A percentile compares a stretch with the other conserved stretches of the same genome.
Evolutionary conservation across 2,797 vertebrate genomes (phyloP).

Genomic region (Enteromius treurensis): DNA sequence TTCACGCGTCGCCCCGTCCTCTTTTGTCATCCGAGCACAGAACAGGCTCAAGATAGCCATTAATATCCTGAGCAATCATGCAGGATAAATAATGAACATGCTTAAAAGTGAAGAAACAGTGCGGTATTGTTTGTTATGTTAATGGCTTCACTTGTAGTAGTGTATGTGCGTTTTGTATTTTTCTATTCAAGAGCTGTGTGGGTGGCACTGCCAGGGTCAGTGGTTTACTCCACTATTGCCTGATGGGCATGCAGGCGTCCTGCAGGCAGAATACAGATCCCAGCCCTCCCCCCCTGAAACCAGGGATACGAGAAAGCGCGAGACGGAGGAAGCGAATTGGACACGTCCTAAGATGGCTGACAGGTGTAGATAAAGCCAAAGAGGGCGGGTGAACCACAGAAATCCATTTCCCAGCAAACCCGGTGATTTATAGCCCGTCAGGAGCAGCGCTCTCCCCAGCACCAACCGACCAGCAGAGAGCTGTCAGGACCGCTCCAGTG

Average conservation of each 20-base stretch:
- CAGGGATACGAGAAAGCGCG: slow-evolving; percentile 19
- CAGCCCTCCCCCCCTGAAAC: not conserved
- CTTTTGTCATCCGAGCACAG: slow-evolving; percentile 52
- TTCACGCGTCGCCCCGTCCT: slow-evolving; percentile 22
- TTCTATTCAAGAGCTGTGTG: slow-evolving; percentile 27
- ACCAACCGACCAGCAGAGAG: slow-evolving; percentile 22
- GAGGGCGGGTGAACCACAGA: slow-evolving; percentile 44
- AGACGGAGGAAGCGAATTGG: slow-evolving; percentile 36
- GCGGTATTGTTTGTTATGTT: slow-evolving; percentile 55
- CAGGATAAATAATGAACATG: slow-evolving; percentile 54
- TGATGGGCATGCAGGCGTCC: slow-evolving; percentile 28
- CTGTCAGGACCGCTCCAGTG: slow-evolving; percentile 39
- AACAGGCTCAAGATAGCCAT: slow-evolving; percentile 50
- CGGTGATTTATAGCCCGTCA: slow-evolving; percentile 59
- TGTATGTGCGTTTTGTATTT: slow-evolving; percentile 10
- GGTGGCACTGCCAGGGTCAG: slow-evolving; percentile 52
- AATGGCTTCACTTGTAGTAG: slow-evolving; percentile 18
- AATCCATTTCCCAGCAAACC: slow-evolving; percentile 55
- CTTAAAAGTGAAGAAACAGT: slow-evolving; percentile 50
- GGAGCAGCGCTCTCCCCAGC: slow-evolving; percentile 11
- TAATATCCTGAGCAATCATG: slow-evolving; percentile 60
- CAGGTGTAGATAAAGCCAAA: slow-evolving; percentile 55
- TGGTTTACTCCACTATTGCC: slow-evolving; percentile 30
- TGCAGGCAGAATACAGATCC: slow-evolving; percentile 13
- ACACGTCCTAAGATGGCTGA: slow-evolving; percentile 64